Conservation (phyloP, 37 sponge, comb jelly and placozoan genomes). For the Diacarnus erythraeanus region DNA sequence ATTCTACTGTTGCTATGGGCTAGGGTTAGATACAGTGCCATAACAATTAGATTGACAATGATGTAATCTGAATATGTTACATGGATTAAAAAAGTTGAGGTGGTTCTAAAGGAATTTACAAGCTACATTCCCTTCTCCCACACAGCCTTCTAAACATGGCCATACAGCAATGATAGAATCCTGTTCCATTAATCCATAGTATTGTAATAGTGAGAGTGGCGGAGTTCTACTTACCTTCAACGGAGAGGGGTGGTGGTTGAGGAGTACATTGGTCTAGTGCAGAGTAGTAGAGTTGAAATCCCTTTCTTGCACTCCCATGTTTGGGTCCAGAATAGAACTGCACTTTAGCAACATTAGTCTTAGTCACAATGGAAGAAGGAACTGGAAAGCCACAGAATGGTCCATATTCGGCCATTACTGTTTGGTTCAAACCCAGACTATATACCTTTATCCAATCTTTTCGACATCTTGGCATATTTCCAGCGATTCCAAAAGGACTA, state of each 20-base stretch:
- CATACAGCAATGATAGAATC: too few relatives aligned
- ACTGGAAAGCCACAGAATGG: constrained; percentile 5
- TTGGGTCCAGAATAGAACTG: constrained; percentile 19
- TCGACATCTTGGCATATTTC: constrained; percentile 4
- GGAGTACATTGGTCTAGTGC: not conserved
- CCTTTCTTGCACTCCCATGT: not conserved
- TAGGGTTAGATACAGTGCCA: too few relatives aligned
- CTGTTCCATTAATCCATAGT: too few relatives aligned
- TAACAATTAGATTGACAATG: too few relatives aligned
- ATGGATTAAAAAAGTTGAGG: too few relatives aligned
- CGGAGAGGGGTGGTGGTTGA: not conserved
- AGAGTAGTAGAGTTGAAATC: not conserved
- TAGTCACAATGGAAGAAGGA: not conserved
- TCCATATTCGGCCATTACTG: not conserved
- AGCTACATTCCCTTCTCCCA: too few relatives aligned
- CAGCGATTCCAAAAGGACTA: constrained; percentile 10
- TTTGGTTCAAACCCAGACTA: not conserved
- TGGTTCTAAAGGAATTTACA: too few relatives aligned
- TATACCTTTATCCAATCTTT: constrained; percentile 26
- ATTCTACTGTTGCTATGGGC: too few relatives aligned
- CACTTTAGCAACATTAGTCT: not conserved
- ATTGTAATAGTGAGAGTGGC: too few relatives aligned
- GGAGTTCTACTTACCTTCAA: not conserved
- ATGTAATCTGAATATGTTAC: too few relatives aligned
- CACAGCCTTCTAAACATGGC: too few relatives aligned